phyloP scores from a whole-genome alignment of 1,140 invertebrate genomes.

The Anastrepha obliqua region DNA sequence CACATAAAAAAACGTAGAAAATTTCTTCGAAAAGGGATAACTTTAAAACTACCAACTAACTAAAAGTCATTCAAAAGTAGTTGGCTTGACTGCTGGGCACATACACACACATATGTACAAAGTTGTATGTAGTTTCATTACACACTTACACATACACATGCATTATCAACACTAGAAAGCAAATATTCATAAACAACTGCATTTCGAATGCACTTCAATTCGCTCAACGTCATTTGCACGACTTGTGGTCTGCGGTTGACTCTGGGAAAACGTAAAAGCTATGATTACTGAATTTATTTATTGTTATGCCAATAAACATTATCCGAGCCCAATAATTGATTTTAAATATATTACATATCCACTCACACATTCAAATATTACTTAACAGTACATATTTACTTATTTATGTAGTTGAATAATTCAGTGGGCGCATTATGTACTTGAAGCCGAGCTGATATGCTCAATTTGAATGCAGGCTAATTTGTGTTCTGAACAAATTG shows the following conservation, averaged over 20 bases:
- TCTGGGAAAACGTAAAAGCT: background rate
- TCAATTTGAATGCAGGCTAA: background rate
- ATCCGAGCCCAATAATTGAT: background rate
- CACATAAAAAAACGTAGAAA: background rate
- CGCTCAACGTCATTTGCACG: background rate
- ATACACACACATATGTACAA: too few species aligned
- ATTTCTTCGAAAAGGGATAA: background rate
- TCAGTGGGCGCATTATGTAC: background rate
- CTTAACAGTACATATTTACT: background rate
- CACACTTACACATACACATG: background rate
- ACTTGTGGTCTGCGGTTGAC: background rate
- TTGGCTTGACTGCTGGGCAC: too few species aligned
- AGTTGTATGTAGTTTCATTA: too few species aligned
- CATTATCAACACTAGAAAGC: background rate
- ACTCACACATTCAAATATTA: background rate
- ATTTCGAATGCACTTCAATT: background rate
- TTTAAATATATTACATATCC: background rate
- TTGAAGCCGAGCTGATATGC: background rate
- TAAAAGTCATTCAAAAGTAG: too few species aligned
- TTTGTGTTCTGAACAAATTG: background rate
- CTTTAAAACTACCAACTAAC: too few species aligned
- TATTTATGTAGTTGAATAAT: background rate
- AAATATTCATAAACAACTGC: background rate
- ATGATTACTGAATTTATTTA: background rate
- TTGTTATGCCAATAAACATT: constrained; percentile 20